Evolutionary conservation across 2,797 vertebrate genomes (phyloP).

Genomic region (Ciconia nigra): DNA sequence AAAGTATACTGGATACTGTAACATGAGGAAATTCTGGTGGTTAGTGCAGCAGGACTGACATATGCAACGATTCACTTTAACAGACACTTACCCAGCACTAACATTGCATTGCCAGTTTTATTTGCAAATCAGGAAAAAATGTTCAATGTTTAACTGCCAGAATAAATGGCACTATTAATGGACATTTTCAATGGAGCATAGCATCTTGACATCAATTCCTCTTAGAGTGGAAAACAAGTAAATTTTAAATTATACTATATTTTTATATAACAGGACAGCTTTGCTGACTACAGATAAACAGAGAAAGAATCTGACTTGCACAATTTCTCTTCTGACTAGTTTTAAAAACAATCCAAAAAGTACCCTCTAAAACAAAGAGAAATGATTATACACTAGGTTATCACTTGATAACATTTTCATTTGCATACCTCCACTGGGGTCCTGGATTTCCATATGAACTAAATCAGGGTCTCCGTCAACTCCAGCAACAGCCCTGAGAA

Average conservation of each 20-base stretch:
- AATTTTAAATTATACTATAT: neutral
- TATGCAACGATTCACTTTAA: neutral
- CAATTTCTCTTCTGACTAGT: neutral
- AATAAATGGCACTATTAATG: constrained; percentile 39
- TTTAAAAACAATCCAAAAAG: neutral
- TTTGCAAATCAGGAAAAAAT: constrained; percentile 19
- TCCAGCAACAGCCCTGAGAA: constrained; percentile 87
- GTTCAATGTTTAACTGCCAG: constrained; percentile 1
- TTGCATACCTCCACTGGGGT: constrained; percentile 86
- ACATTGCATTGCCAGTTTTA: neutral
- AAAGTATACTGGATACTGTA: neutral
- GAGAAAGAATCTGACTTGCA: neutral
- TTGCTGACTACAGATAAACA: constrained; percentile 2
- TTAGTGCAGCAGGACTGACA: neutral
- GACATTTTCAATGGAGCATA: neutral
- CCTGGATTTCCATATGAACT: constrained; percentile 95
- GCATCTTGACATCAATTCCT: neutral
- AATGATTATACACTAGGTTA: neutral
- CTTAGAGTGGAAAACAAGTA: constrained; percentile 10
- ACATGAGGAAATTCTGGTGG: neutral
- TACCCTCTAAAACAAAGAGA: neutral
- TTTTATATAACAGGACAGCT: neutral
- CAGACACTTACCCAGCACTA: neutral
- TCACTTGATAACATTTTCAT: neutral
- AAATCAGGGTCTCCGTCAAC: constrained; percentile 88